These are phyloP conservation scores for Rutpela maculata DNA, from an alignment of 2,888 invertebrate species.

Conservation along the genomic window DNA sequence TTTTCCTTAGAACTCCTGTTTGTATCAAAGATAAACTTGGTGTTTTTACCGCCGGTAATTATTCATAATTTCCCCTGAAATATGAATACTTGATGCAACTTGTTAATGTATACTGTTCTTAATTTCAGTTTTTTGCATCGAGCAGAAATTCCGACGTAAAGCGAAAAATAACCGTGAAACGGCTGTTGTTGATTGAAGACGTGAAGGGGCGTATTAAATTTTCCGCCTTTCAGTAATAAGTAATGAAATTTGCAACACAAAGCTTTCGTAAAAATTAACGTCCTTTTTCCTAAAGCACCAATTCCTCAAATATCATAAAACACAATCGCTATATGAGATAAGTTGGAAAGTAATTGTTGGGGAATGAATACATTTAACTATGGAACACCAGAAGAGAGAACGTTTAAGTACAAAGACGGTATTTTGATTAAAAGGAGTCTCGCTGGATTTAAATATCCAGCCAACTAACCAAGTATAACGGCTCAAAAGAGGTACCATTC, in stretches of 20 bases:
- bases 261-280: slow-evolving; percentile 24
- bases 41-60: too few species aligned
- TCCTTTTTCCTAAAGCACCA: slow-evolving; percentile 18
- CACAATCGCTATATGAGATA: slow-evolving; percentile 22
- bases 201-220: not conserved
- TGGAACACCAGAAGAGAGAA: slow-evolving; percentile 26
- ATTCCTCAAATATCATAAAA: slow-evolving; percentile 6
- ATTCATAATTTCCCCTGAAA: not conserved
- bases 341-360: slow-evolving; percentile 32
- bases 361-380: slow-evolving; percentile 34
- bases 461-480: not conserved
- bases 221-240: slow-evolving; percentile 11
- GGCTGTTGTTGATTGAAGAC: not conserved
- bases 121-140: not conserved
- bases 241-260: slow-evolving; percentile 24
- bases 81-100: not conserved
- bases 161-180: not conserved
- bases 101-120: not conserved
- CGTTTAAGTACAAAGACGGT: slow-evolving; percentile 36
- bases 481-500: slow-evolving; percentile 12
- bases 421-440: slow-evolving; percentile 40
- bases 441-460: slow-evolving; percentile 27
- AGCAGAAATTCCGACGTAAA: not conserved
- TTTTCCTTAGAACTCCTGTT: too few species aligned
- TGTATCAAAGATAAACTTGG: not conserved